Conservation (phyloP, 1,140 invertebrate genomes). For the Drosophila santomea region DNA sequence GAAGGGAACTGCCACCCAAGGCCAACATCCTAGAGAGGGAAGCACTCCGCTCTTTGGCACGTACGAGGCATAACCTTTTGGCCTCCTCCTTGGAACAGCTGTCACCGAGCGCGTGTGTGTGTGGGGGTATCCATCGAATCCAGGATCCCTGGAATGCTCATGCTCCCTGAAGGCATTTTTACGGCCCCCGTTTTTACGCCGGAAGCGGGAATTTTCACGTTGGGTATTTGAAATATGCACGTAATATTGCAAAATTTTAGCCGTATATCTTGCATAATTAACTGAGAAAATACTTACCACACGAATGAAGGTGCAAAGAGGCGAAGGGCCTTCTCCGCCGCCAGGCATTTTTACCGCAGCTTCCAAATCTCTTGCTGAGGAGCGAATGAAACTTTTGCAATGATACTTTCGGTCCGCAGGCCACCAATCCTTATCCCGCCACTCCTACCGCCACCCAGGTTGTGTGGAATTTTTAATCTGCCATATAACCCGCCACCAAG, state of each 20-base stretch:
- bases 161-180: conserved; percentile 74
- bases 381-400: conserved; percentile 76
- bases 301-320: conserved; percentile 17
- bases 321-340: conserved; percentile 15
- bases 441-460: conserved; percentile 50
- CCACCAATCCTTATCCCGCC: conserved; percentile 6
- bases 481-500: conserved; percentile 54
- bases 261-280: conserved; percentile 83
- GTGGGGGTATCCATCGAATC: conserved; percentile 16
- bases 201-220: conserved; percentile 56
- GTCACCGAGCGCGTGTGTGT: conserved; percentile 6
- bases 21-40: not conserved
- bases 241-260: conserved; percentile 84
- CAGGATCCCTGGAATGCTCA: conserved; percentile 24
- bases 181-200: conserved; percentile 58
- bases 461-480: conserved; percentile 82
- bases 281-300: conserved; percentile 81
- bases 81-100: conserved; percentile 24
- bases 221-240: conserved; percentile 80
- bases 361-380: conserved; percentile 61
- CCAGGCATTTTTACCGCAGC: conserved; percentile 77
- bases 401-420: conserved; percentile 62
- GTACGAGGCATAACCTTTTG: conserved; percentile 57
- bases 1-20: not conserved
- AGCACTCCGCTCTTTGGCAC: conserved; percentile 31